phyloP scores from a whole-genome alignment of 2,797 vertebrate species.

The Rousettus madagascariensis region DNA sequence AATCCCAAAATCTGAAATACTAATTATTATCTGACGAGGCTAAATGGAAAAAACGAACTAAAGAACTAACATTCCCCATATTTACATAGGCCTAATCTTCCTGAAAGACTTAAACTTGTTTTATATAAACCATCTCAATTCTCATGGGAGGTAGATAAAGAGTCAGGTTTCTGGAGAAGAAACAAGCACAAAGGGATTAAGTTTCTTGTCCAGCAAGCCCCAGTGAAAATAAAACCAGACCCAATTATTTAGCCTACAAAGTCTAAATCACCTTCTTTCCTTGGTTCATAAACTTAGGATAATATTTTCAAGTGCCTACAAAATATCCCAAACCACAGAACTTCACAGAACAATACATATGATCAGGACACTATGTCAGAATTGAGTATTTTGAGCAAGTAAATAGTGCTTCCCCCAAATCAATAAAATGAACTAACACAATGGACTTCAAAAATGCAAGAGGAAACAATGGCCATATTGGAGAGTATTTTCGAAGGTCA shows the following conservation, averaged over 20 bases:
- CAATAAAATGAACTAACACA: constrained; percentile 55
- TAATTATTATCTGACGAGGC: constrained; percentile 42
- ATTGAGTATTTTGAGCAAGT: constrained; percentile 53
- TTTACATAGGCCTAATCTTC: constrained; percentile 57
- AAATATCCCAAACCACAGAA: constrained; percentile 43
- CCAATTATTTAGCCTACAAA: constrained; percentile 68
- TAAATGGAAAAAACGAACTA: background rate
- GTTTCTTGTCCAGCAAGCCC: constrained; percentile 70
- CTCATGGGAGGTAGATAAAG: constrained; percentile 39
- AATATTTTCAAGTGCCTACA: constrained; percentile 55
- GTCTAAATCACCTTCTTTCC: constrained; percentile 58
- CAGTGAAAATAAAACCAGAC: constrained; percentile 70
- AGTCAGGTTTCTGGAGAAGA: constrained; percentile 72
- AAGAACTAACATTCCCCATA: constrained; percentile 14
- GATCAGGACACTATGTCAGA: constrained; percentile 42
- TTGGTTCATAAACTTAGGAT: constrained; percentile 52
- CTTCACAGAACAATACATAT: constrained; percentile 38
- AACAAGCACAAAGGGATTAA: constrained; percentile 72
- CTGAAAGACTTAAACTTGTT: constrained; percentile 61
- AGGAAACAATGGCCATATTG: constrained; percentile 40
- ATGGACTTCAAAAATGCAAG: constrained; percentile 36
- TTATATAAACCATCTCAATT: constrained; percentile 64
- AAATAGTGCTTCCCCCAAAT: constrained; percentile 51
- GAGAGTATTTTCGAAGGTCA: constrained; percentile 69
- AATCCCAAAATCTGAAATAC: constrained; percentile 28